These are phyloP conservation scores for Parambassis ranga DNA, from an alignment of 2,797 vertebrate species.

Conservation along the genomic window DNA sequence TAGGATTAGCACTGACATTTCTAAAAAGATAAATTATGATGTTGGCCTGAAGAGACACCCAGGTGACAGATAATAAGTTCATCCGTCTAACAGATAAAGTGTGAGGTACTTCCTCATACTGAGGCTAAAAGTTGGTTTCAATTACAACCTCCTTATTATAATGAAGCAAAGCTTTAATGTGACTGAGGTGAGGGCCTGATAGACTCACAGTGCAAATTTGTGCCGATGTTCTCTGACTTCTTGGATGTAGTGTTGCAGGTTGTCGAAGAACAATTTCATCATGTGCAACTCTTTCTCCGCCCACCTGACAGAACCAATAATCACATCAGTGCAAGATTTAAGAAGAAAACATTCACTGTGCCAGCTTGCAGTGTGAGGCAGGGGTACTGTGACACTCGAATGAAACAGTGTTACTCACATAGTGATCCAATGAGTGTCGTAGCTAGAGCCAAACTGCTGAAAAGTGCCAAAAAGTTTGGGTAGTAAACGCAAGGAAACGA, in stretches of 20 bases:
- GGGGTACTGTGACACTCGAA: not conserved
- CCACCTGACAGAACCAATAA: slow-evolving; percentile 83
- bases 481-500: slow-evolving; percentile 95
- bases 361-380: too few relatives aligned
- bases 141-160: not conserved
- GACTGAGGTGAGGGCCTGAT: not conserved
- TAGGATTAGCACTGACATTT: not conserved
- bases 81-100: too few relatives aligned
- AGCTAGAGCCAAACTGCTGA: slow-evolving; percentile 98
- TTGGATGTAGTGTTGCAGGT: slow-evolving; percentile 97
- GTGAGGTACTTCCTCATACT: too few relatives aligned
- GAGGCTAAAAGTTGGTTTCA: too few relatives aligned
- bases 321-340: not conserved
- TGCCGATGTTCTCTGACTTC: slow-evolving; percentile 90
- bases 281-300: slow-evolving; percentile 98
- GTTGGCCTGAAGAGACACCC: too few relatives aligned
- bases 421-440: slow-evolving; percentile 99
- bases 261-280: slow-evolving; percentile 99
- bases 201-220: slow-evolving; percentile 94
- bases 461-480: slow-evolving; percentile 98
- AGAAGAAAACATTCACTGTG: too few relatives aligned
- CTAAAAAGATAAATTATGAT: too few relatives aligned
- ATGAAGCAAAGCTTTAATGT: not conserved
- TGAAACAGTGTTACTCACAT: slow-evolving; percentile 83
- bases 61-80: too few relatives aligned